phyloP scores from a whole-genome alignment of 92 coral and sea anemone genomes.

The Palythoa caribaeorum region DNA sequence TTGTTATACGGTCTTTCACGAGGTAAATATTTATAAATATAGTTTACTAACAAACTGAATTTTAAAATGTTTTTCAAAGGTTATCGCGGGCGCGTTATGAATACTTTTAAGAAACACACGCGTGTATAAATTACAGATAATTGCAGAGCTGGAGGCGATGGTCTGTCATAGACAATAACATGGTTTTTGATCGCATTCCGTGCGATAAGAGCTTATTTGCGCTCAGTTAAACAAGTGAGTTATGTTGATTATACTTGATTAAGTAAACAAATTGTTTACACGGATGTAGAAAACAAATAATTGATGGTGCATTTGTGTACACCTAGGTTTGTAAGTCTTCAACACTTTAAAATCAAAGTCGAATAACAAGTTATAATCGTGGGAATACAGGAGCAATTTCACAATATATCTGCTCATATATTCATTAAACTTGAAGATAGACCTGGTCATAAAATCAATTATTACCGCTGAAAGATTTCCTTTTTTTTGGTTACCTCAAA shows the following conservation, averaged over 20 bases:
- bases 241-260: conserved; percentile 16
- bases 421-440: not conserved
- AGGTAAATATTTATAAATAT: not conserved
- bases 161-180: conserved; percentile 17
- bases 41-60: conserved; percentile 14
- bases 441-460: conserved; percentile 44
- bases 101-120: conserved; percentile 9
- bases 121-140: conserved; percentile 27
- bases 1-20: too few species aligned
- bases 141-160: not conserved
- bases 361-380: not conserved
- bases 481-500: not conserved
- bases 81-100: conserved; percentile 28
- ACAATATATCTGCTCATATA: not conserved
- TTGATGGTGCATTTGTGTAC: not conserved
- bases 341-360: not conserved
- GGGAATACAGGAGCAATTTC: not conserved
- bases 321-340: not conserved
- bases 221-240: not conserved
- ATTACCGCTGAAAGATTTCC: conserved; percentile 44
- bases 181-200: not conserved
- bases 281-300: not conserved
- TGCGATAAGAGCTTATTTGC: conserved; percentile 16
- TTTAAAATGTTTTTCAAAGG: conserved; percentile 15
- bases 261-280: conserved; percentile 27